Percentiles rank a stretch among this genome's conserved stretches.
phyloP scores from a whole-genome alignment of 2,113 vertebrate genomes.

The Macquaria australasica region DNA sequence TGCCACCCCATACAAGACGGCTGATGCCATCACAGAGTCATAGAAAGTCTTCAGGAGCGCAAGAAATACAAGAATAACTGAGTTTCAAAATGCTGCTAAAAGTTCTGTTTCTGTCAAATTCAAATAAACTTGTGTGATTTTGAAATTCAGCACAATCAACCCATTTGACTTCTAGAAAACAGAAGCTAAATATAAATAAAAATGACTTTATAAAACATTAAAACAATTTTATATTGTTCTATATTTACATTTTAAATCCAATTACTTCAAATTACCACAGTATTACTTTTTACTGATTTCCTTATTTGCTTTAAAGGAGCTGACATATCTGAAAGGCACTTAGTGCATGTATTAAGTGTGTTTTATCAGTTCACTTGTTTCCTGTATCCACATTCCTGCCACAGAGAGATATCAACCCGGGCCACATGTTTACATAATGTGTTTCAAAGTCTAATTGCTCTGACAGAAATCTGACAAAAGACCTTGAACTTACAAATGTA shows the following conservation, averaged over 20 bases:
- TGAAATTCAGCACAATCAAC: neutral
- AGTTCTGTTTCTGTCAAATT: neutral
- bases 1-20: too few relatives aligned
- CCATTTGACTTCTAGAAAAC: too few relatives aligned
- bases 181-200: neutral
- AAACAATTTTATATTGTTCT: neutral
- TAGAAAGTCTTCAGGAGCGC: too few relatives aligned
- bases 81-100: neutral
- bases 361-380: neutral
- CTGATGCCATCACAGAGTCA: too few relatives aligned
- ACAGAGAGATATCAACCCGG: neutral
- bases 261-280: neutral
- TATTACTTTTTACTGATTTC: neutral
- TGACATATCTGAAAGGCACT: neutral
- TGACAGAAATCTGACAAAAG: neutral
- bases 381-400: neutral
- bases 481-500: slow-evolving; percentile 7
- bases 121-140: neutral
- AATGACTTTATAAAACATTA: neutral
- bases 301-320: neutral
- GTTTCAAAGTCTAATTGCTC: neutral
- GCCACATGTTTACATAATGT: neutral
- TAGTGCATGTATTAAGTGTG: neutral
- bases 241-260: neutral
- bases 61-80: neutral